A percentile compares a stretch with the other conserved stretches of the same genome.
Conservation (phyloP, 2,888 invertebrate species). For the Drosophila tanythrix region DNA sequence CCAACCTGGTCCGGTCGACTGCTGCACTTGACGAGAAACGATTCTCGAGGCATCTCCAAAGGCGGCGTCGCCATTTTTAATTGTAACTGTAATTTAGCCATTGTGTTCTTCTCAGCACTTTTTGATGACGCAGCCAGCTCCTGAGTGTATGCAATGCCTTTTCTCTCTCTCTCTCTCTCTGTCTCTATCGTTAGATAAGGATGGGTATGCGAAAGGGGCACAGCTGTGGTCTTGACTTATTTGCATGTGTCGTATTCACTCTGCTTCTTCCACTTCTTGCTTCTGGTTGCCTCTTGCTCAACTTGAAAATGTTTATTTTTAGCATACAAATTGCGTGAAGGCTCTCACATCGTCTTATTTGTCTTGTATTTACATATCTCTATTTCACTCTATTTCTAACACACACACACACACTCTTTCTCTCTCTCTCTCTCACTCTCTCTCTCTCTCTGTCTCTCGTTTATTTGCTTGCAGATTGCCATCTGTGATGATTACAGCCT, state of each 20-base stretch:
- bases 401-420: neutral
- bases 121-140: slow-evolving; percentile 54
- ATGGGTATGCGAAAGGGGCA: neutral
- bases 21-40: slow-evolving; percentile 39
- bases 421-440: neutral
- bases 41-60: slow-evolving; percentile 41
- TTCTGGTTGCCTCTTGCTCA: slow-evolving; percentile 20
- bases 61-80: slow-evolving; percentile 73
- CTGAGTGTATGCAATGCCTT: slow-evolving; percentile 19
- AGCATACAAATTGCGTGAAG: slow-evolving; percentile 50
- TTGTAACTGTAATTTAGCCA: slow-evolving; percentile 80
- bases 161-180: neutral
- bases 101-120: slow-evolving; percentile 67
- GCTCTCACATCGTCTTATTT: slow-evolving; percentile 2
- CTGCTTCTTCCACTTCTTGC: slow-evolving; percentile 11
- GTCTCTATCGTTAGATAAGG: neutral
- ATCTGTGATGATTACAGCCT: slow-evolving; percentile 95
- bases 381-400: slow-evolving; percentile 4
- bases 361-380: neutral
- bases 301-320: slow-evolving; percentile 62
- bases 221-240: slow-evolving; percentile 31
- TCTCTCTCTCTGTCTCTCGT: slow-evolving; percentile 1
- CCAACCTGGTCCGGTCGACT: slow-evolving; percentile 7
- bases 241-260: slow-evolving; percentile 22
- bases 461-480: slow-evolving; percentile 88